Evolutionary conservation across 2,888 invertebrate species (phyloP).

Genomic region (Sesia bembeciformis): DNA sequence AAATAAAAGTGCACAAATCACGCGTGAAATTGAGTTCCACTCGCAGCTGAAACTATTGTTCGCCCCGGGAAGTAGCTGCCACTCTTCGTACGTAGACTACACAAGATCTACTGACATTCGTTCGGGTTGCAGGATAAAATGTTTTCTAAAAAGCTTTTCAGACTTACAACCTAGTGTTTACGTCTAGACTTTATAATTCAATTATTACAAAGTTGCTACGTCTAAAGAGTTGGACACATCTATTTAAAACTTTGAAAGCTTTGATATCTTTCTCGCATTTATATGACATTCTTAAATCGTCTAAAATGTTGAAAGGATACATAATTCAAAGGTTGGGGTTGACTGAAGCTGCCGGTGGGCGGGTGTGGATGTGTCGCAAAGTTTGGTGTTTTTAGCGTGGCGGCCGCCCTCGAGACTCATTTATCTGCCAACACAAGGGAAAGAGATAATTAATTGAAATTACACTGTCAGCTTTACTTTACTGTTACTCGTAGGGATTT

Average conservation of each 20-base stretch:
- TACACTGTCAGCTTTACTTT: conserved; percentile 39
- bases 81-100: not conserved
- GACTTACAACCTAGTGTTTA: no score
- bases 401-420: conserved; percentile 49
- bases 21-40: conserved; percentile 70
- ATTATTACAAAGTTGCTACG: no score
- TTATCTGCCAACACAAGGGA: conserved; percentile 46
- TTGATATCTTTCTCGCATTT: conserved; percentile 19
- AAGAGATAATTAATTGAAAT: conserved; percentile 62
- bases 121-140: no score
- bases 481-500: conserved; percentile 1
- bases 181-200: no score
- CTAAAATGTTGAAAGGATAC: conserved; percentile 48
- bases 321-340: conserved; percentile 49
- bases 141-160: no score
- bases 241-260: conserved; percentile 21
- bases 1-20: conserved; percentile 65
- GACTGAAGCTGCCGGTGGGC: conserved; percentile 28
- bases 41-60: conserved; percentile 43
- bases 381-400: conserved; percentile 48
- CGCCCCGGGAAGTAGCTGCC: conserved; percentile 32
- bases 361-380: conserved; percentile 43
- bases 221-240: conserved; percentile 1
- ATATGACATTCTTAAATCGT: conserved; percentile 29
- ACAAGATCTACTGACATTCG: no score